Percentiles rank a stretch among this genome's conserved stretches.
Conservation (phyloP, 1,140 invertebrate species). For the Macrobrachium nipponense region DNA sequence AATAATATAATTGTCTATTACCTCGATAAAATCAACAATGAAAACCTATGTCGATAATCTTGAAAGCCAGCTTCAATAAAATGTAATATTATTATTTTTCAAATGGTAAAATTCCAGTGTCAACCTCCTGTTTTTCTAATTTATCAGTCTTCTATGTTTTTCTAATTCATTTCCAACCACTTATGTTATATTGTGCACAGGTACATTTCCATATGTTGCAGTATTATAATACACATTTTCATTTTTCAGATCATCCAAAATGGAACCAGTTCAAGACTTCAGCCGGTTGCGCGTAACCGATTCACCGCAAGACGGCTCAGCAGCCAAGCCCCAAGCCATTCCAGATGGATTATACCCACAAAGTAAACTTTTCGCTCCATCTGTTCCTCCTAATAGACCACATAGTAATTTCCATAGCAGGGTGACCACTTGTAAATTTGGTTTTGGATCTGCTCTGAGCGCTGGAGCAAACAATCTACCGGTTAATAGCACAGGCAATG, state of each 20-base stretch:
- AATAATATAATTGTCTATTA: too few relatives aligned
- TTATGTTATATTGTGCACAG: background rate
- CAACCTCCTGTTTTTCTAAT: too few relatives aligned
- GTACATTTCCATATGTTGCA: background rate
- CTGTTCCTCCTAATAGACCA: background rate
- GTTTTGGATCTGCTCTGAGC: background rate
- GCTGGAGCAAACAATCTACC: background rate
- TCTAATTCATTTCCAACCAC: background rate
- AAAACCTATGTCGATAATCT: too few relatives aligned
- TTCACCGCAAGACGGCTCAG: constrained; percentile 9
- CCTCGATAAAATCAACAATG: too few relatives aligned
- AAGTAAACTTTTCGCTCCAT: background rate
- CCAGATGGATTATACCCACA: background rate
- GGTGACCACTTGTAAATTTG: constrained; percentile 1
- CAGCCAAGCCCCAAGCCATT: background rate
- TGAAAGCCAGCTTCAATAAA: too few relatives aligned
- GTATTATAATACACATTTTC: background rate
- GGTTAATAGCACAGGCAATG: too few relatives aligned
- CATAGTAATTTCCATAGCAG: background rate
- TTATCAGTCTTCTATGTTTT: too few relatives aligned
- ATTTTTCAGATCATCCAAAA: background rate
- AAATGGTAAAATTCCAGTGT: too few relatives aligned
- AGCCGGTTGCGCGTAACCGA: constrained; percentile 45
- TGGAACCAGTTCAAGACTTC: constrained; percentile 41
- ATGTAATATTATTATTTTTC: too few relatives aligned